Conservation (phyloP, 2,797 vertebrate species). For the Peromyscus melanophrys region DNA sequence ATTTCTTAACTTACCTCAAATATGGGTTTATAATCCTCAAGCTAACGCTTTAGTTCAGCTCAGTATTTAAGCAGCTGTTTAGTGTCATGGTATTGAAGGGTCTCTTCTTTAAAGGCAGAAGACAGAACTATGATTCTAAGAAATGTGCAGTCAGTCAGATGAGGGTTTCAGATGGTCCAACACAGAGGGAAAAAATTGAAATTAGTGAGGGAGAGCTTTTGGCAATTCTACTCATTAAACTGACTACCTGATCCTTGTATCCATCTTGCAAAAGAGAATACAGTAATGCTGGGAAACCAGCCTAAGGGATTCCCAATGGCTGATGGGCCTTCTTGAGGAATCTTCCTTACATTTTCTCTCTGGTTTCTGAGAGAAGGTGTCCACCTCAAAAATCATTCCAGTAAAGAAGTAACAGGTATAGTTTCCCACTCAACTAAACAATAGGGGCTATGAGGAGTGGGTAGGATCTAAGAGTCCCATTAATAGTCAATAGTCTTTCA, state of each 20-base stretch:
- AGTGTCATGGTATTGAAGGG: neutral
- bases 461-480: neutral
- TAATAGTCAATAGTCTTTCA: neutral
- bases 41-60: neutral
- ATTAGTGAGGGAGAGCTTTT: neutral
- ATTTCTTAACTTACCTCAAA: neutral
- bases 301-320: too few species aligned
- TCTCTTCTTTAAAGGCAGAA: neutral
- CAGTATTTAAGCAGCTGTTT: neutral
- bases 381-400: neutral
- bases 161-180: neutral
- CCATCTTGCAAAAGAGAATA: neutral
- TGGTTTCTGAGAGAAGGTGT: neutral
- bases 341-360: neutral
- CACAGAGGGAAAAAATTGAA: neutral
- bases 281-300: rapidly evolving
- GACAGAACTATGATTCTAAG: neutral
- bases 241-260: neutral
- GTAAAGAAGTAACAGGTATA: neutral
- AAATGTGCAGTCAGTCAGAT: neutral
- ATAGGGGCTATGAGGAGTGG: neutral
- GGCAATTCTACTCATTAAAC: neutral
- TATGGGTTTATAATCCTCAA: neutral
- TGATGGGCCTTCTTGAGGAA: neutral
- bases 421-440: neutral